These are phyloP conservation scores for Cyanistes caeruleus DNA, from an alignment of 2,113 vertebrate genomes.

Conservation along the genomic window DNA sequence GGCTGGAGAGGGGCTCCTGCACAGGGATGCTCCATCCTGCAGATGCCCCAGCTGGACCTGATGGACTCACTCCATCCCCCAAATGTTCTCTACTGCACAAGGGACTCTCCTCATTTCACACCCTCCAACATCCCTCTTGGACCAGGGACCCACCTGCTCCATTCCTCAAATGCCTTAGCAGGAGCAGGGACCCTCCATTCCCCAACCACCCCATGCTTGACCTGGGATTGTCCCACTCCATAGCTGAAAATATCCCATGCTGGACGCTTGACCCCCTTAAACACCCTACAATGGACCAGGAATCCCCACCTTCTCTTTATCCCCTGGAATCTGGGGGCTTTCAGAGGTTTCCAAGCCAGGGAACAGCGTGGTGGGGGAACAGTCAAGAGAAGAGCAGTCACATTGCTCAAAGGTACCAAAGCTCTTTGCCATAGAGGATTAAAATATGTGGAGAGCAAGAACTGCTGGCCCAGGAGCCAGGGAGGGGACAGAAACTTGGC, in stretches of 20 bases:
- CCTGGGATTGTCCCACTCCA: neutral
- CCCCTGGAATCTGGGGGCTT: neutral
- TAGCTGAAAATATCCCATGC: neutral
- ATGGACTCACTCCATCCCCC: neutral
- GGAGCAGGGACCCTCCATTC: neutral
- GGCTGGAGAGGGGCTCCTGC: neutral
- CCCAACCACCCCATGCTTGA: fast-evolving
- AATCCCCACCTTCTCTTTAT: neutral
- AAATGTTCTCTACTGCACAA: neutral
- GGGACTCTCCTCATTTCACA: fast-evolving
- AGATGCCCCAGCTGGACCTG: neutral
- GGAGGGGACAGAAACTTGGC: conserved; percentile 37
- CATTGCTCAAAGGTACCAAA: neutral
- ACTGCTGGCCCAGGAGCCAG: neutral
- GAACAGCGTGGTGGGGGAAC: fast-evolving
- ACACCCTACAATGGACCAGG: too few species aligned
- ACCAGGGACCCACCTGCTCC: neutral
- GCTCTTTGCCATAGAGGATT: neutral
- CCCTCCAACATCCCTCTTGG: too few species aligned
- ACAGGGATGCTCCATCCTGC: neutral
- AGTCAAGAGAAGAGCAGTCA: neutral
- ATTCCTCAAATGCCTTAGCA: neutral
- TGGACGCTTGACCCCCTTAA: neutral
- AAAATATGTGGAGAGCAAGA: conserved; percentile 3
- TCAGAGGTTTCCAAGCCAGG: neutral